A percentile compares a stretch with the other conserved stretches of the same genome.
These are phyloP conservation scores for Okapia johnstoni DNA, from an alignment of 2,113 vertebrate species.

Conservation along the genomic window DNA sequence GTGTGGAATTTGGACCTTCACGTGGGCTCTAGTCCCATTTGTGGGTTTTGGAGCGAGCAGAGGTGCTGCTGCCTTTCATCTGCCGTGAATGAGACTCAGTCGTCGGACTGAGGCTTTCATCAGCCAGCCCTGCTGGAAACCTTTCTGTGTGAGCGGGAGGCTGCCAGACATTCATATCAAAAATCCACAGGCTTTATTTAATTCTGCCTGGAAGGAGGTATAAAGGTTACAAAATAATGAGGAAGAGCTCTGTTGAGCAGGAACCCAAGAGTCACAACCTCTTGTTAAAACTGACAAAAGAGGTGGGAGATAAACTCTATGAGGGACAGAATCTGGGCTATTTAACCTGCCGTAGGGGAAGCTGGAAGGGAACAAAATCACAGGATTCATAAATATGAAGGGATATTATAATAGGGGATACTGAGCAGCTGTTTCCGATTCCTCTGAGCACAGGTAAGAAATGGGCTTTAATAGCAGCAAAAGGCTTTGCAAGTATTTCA, in stretches of 20 bases:
- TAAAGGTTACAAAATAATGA: constrained; percentile 74
- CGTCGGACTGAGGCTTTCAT: constrained; percentile 29
- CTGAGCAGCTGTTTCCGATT: background rate
- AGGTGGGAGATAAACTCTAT: constrained; percentile 44
- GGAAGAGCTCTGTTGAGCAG: constrained; percentile 64
- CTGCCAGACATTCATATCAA: constrained; percentile 62
- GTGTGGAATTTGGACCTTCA: background rate
- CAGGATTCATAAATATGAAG: constrained; percentile 25
- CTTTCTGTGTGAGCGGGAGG: background rate
- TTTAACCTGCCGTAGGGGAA: constrained; percentile 36
- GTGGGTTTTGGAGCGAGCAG: background rate
- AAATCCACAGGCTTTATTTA: constrained; percentile 65
- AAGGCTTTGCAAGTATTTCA: background rate
- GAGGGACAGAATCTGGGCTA: background rate
- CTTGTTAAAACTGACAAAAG: constrained; percentile 74
- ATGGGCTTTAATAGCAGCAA: background rate
- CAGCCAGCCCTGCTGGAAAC: constrained; percentile 43
- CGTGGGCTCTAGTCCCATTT: background rate
- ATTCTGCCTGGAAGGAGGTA: constrained; percentile 56
- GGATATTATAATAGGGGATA: background rate
- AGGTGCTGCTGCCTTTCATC: background rate
- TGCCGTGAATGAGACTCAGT: background rate
- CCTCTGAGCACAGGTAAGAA: constrained; percentile 34
- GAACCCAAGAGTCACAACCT: constrained; percentile 61
- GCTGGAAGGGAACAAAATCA: background rate